A percentile compares a stretch with the other conserved stretches of the same genome.
These are phyloP conservation scores for Cecidostiba fungosa DNA, from an alignment of 2,888 invertebrate species.

Conservation along the genomic window DNA sequence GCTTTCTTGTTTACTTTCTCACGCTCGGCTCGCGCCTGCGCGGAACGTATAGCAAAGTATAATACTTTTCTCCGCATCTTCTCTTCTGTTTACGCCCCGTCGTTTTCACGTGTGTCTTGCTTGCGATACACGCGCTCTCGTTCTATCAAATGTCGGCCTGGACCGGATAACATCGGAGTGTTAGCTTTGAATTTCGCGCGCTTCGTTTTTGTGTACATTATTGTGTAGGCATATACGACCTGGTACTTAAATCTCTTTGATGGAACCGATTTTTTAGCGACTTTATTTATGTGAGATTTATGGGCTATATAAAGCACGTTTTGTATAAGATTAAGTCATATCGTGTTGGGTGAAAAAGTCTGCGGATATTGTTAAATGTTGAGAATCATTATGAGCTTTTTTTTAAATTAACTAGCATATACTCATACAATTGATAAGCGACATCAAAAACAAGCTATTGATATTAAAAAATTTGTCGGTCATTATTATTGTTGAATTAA, in stretches of 20 bases:
- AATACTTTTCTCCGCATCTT: neutral
- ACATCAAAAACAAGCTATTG: too few relatives aligned
- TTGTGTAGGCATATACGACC: neutral
- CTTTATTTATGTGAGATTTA: neutral
- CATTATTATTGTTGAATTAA: too few relatives aligned
- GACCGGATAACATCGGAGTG: constrained; percentile 15
- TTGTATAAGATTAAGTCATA: neutral
- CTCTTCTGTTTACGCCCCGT: neutral
- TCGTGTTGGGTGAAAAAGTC: neutral
- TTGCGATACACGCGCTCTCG: neutral
- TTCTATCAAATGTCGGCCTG: neutral
- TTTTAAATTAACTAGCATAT: too few relatives aligned
- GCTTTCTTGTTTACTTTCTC: constrained; percentile 40
- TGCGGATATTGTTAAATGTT: too few relatives aligned
- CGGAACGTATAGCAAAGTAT: neutral
- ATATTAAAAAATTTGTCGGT: too few relatives aligned
- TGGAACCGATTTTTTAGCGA: neutral
- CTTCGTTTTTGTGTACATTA: neutral
- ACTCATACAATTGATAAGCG: too few relatives aligned
- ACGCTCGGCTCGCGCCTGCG: constrained; percentile 14
- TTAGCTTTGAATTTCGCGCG: neutral
- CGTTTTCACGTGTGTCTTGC: neutral
- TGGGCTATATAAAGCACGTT: neutral
- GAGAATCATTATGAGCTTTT: too few relatives aligned
- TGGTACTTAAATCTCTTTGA: neutral